Evolutionary conservation across 1,140 invertebrate species (phyloP).

Genomic region (Pseudachorutes palmiensis): DNA sequence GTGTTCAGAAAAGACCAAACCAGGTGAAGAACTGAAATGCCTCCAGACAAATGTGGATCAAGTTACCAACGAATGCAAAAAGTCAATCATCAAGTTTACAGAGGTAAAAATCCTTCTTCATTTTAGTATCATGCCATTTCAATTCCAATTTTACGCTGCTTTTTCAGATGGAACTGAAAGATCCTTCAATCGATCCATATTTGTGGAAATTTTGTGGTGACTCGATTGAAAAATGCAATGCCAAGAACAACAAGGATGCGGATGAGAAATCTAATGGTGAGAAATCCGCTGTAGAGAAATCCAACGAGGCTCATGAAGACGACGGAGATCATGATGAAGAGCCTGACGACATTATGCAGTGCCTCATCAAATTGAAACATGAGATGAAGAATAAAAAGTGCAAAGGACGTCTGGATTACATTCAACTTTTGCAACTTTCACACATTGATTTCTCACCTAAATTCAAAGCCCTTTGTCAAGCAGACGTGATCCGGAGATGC

Average conservation of each 20-base stretch:
- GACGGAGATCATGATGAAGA: slow-evolving; percentile 39
- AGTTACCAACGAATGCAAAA: slow-evolving; percentile 55
- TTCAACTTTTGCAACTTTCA: slow-evolving; percentile 82
- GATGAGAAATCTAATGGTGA: background rate
- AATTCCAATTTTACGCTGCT: slow-evolving; percentile 13
- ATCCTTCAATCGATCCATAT: slow-evolving; percentile 35
- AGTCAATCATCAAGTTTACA: slow-evolving; percentile 75
- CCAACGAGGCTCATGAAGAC: slow-evolving; percentile 13
- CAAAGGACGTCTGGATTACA: slow-evolving; percentile 86
- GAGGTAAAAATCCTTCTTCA: slow-evolving; percentile 75
- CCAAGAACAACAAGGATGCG: slow-evolving; percentile 55
- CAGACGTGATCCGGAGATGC: slow-evolving; percentile 73
- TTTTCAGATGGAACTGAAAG: slow-evolving; percentile 49
- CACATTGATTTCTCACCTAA: slow-evolving; percentile 90
- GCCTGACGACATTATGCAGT: slow-evolving; percentile 73
- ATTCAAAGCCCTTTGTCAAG: slow-evolving; percentile 88
- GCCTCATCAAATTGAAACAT: slow-evolving; percentile 87
- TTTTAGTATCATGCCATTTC: slow-evolving; percentile 53
- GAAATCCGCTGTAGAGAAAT: slow-evolving; percentile 10
- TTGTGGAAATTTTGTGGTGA: slow-evolving; percentile 35
- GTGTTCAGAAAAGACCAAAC: slow-evolving; percentile 74
- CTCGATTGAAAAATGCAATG: slow-evolving; percentile 38
- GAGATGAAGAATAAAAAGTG: slow-evolving; percentile 72
- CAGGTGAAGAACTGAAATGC: slow-evolving; percentile 83
- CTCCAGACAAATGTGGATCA: slow-evolving; percentile 81